These are phyloP conservation scores for Ophioninae sp. DNA, from an alignment of 2,888 invertebrate species.

Conservation along the genomic window DNA sequence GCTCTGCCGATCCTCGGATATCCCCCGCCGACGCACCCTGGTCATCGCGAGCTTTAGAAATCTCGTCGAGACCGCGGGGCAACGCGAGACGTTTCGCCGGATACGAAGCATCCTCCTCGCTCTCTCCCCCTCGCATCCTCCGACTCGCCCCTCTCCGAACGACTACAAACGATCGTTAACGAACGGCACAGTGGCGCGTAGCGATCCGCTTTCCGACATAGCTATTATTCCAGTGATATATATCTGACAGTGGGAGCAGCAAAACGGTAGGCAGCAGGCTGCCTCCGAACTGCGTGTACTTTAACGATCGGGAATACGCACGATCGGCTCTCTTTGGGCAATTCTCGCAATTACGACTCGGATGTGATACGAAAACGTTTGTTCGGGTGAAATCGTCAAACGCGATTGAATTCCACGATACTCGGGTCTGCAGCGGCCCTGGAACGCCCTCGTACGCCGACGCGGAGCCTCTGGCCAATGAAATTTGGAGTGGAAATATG, in stretches of 20 bases:
- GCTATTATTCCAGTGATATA: conserved; percentile 50
- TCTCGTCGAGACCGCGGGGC: conserved; percentile 66
- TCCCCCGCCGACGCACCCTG: conserved; percentile 47
- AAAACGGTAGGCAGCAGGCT: conserved; percentile 14
- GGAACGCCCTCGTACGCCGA: not conserved
- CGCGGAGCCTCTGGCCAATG: too few species aligned
- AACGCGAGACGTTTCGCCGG: conserved; percentile 59
- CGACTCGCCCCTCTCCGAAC: conserved; percentile 69
- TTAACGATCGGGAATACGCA: not conserved
- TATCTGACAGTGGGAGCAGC: conserved; percentile 6
- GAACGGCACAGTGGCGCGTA: conserved; percentile 56
- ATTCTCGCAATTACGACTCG: not conserved
- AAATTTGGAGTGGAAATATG: too few species aligned
- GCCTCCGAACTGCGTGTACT: not conserved
- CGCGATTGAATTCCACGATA: not conserved
- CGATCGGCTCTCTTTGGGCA: not conserved
- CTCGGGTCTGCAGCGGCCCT: not conserved
- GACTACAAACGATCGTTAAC: conserved; percentile 73
- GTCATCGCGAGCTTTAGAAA: conserved; percentile 61
- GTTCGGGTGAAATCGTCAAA: not conserved
- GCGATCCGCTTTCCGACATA: conserved; percentile 38
- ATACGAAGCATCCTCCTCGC: conserved; percentile 63
- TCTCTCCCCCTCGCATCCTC: conserved; percentile 39
- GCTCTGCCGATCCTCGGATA: conserved; percentile 29
- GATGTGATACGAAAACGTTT: not conserved